Evolutionary conservation across 1,140 invertebrate genomes (phyloP).

Genomic region (Trigoniulus corallinus): DNA sequence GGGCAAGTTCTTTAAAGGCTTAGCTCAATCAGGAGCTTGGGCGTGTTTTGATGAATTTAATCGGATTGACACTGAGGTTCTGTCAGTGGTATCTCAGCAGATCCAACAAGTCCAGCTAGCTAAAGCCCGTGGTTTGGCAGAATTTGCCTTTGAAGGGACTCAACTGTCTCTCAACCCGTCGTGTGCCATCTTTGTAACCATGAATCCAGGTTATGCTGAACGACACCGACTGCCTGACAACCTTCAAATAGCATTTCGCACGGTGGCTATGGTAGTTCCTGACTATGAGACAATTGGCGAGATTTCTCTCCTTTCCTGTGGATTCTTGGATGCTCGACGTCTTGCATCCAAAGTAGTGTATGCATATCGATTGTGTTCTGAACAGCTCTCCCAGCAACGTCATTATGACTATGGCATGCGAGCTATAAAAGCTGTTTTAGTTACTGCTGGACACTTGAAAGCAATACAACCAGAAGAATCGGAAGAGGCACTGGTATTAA

Average conservation of each 20-base stretch:
- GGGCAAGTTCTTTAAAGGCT: slow-evolving; percentile 45
- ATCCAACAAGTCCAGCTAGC: slow-evolving; percentile 71
- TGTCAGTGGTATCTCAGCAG: slow-evolving; percentile 82
- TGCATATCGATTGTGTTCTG: slow-evolving; percentile 32
- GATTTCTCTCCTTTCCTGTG: slow-evolving; percentile 33
- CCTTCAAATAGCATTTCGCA: slow-evolving; percentile 32
- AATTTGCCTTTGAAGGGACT: slow-evolving; percentile 83
- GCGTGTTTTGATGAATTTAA: slow-evolving; percentile 97
- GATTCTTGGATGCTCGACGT: slow-evolving; percentile 28
- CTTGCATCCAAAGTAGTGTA: slow-evolving; percentile 33
- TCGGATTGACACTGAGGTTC: slow-evolving; percentile 74
- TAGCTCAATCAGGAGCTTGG: slow-evolving; percentile 85
- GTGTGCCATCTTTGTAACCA: slow-evolving; percentile 85
- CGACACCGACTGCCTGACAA: slow-evolving; percentile 34
- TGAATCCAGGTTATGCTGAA: slow-evolving; percentile 70
- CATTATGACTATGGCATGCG: slow-evolving; percentile 33
- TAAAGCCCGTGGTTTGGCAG: slow-evolving; percentile 53
- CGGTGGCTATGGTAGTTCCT: slow-evolving; percentile 37
- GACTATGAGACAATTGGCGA: slow-evolving; percentile 35
- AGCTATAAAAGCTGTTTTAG: slow-evolving; percentile 23
- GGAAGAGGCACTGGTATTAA: slow-evolving; percentile 31
- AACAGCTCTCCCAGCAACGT: slow-evolving; percentile 32
- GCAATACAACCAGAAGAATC: slow-evolving; percentile 31
- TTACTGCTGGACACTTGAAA: slow-evolving; percentile 30
- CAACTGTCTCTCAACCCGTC: slow-evolving; percentile 76